Evolutionary conservation across 1,140 invertebrate species (phyloP).

Genomic region (Macrocentrus cingulum): DNA sequence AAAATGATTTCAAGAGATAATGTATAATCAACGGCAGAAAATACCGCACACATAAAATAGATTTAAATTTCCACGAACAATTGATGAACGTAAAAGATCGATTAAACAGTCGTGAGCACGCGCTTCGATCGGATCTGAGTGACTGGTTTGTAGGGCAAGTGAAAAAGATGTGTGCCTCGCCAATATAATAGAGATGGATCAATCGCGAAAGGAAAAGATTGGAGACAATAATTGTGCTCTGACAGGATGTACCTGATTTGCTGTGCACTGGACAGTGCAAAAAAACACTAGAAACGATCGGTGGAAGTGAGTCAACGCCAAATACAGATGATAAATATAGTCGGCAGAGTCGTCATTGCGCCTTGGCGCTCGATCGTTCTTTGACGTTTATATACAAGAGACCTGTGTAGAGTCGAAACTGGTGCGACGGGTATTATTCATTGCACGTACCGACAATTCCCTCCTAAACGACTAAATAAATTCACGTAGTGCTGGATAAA

Average conservation of each 20-base stretch:
- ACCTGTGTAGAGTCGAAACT: slow-evolving; percentile 12
- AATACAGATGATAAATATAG: slow-evolving; percentile 8
- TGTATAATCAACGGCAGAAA: no score
- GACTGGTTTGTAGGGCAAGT: not conserved
- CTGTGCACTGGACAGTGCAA: not conserved
- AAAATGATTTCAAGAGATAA: no score
- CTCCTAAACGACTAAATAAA: slow-evolving; percentile 17
- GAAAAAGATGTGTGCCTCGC: not conserved
- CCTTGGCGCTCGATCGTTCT: no score
- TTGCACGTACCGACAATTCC: slow-evolving; percentile 13
- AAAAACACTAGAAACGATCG: slow-evolving; percentile 3
- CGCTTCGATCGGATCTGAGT: no score
- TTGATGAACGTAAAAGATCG: no score
- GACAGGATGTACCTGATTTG: slow-evolving; percentile 3
- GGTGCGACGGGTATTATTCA: slow-evolving; percentile 20
- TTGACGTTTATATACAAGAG: not conserved
- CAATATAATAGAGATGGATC: not conserved
- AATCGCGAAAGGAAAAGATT: not conserved
- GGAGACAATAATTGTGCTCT: not conserved
- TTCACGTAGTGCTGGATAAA: slow-evolving; percentile 1
- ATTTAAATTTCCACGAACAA: no score
- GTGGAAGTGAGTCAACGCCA: slow-evolving; percentile 4
- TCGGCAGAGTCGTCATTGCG: not conserved
- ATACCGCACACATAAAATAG: no score
- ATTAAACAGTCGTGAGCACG: no score